phyloP scores from a whole-genome alignment of 2,113 vertebrate genomes.

The Nannobrachium achirus region DNA sequence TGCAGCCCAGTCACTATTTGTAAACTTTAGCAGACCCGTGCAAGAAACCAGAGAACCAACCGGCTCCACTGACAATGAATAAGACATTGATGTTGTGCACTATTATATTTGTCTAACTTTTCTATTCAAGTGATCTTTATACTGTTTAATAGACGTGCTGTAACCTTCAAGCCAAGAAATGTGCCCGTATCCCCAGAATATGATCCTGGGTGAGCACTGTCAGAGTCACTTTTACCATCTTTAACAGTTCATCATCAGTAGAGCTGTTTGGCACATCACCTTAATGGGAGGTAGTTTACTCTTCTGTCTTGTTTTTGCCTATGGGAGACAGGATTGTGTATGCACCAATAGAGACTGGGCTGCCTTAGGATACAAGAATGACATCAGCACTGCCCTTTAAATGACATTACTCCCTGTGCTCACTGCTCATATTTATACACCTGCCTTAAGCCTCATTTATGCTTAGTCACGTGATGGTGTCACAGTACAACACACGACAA shows the following conservation, averaged over 20 bases:
- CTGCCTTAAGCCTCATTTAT: no score
- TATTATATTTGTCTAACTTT: constrained; percentile 54
- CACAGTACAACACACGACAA: no score
- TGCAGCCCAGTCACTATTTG: constrained; percentile 23
- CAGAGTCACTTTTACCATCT: constrained; percentile 7
- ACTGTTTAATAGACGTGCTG: constrained; percentile 21
- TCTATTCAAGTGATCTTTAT: constrained; percentile 56
- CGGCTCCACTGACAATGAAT: constrained; percentile 36
- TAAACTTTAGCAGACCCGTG: constrained; percentile 37
- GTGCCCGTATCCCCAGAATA: background rate
- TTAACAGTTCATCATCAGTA: background rate
- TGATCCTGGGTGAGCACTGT: constrained; percentile 17
- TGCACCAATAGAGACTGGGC: constrained; percentile 7
- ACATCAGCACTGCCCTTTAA: background rate
- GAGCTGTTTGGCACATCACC: background rate
- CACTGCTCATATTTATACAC: no score
- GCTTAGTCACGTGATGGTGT: no score
- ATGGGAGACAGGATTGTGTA: background rate
- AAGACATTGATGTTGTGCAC: constrained; percentile 34
- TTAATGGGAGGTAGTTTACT: background rate
- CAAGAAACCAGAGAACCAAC: constrained; percentile 40
- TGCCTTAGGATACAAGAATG: background rate
- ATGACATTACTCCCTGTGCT: background rate
- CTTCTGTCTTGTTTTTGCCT: background rate
- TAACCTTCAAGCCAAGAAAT: constrained; percentile 21